Evolutionary conservation across 1,140 invertebrate genomes (phyloP).

Genomic region (Leptinotarsa texana): DNA sequence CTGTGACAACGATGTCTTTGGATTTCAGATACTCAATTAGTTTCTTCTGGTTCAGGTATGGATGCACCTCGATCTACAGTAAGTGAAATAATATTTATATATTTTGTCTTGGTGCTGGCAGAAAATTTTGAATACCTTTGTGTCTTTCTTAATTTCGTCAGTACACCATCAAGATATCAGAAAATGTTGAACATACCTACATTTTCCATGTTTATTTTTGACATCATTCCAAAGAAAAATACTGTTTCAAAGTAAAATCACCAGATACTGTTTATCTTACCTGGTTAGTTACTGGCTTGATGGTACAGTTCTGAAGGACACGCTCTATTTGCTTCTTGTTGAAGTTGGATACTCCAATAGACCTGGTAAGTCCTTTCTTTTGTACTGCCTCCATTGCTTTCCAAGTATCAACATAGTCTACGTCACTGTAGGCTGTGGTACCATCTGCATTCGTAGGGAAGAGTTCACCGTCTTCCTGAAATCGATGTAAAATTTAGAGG

Average conservation of each 20-base stretch:
- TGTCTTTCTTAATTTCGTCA: too few species aligned
- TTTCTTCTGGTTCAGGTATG: slow-evolving; percentile 79
- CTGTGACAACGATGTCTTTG: slow-evolving; percentile 71
- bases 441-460: slow-evolving; percentile 68
- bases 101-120: background rate
- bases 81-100: background rate
- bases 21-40: slow-evolving; percentile 73
- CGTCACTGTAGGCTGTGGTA: slow-evolving; percentile 57
- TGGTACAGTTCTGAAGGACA: slow-evolving; percentile 59
- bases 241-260: too few species aligned
- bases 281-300: slow-evolving; percentile 37
- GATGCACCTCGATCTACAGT: slow-evolving; percentile 79
- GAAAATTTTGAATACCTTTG: too few species aligned
- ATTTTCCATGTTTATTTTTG: too few species aligned
- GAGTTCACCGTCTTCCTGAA: slow-evolving; percentile 61
- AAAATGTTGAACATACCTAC: too few species aligned
- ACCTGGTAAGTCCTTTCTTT: slow-evolving; percentile 69
- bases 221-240: too few species aligned
- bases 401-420: slow-evolving; percentile 92
- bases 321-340: slow-evolving; percentile 80
- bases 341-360: slow-evolving; percentile 92
- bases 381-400: slow-evolving; percentile 81
- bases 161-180: too few species aligned
- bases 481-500: background rate
- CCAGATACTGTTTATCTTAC: slow-evolving; percentile 18